Evolutionary conservation across 2,113 vertebrate genomes (phyloP).

Genomic region (Oplegnathus fasciatus): DNA sequence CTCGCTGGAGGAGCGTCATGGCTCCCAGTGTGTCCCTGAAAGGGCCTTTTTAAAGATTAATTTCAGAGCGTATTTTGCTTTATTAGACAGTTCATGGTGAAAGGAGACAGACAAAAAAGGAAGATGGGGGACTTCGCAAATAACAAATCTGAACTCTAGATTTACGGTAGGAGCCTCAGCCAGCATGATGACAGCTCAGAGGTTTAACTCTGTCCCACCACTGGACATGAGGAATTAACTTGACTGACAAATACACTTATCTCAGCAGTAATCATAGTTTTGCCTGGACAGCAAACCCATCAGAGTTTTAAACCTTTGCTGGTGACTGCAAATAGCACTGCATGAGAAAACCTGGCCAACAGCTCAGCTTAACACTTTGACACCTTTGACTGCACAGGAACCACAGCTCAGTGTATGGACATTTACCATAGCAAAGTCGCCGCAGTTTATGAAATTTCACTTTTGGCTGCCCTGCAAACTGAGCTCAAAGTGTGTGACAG

Average conservation of each 20-base stretch:
- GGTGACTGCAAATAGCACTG: constrained; percentile 19
- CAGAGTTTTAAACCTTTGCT: constrained; percentile 43
- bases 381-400: constrained; percentile 53
- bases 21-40: background rate
- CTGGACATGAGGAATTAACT: constrained; percentile 55
- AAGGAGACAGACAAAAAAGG: constrained; percentile 1
- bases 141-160: constrained; percentile 34
- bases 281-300: constrained; percentile 51
- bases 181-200: constrained; percentile 18
- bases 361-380: constrained; percentile 45
- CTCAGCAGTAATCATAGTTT: constrained; percentile 63
- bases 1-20: background rate
- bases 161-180: constrained; percentile 16
- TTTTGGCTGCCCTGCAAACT: constrained; percentile 46
- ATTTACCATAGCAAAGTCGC: constrained; percentile 34
- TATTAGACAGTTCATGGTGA: constrained; percentile 12
- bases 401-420: constrained; percentile 32
- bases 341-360: constrained; percentile 23
- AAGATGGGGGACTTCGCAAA: constrained; percentile 8
- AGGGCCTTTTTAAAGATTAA: constrained; percentile 14
- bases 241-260: constrained; percentile 63
- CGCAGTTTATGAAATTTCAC: constrained; percentile 53
- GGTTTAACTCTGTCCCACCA: constrained; percentile 51
- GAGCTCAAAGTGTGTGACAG: constrained; percentile 47
- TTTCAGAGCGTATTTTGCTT: constrained; percentile 10